Percentiles rank a stretch among this genome's conserved stretches.
phyloP scores from a whole-genome alignment of 2,797 vertebrate genomes.

The Enteromius afrohamiltoni region DNA sequence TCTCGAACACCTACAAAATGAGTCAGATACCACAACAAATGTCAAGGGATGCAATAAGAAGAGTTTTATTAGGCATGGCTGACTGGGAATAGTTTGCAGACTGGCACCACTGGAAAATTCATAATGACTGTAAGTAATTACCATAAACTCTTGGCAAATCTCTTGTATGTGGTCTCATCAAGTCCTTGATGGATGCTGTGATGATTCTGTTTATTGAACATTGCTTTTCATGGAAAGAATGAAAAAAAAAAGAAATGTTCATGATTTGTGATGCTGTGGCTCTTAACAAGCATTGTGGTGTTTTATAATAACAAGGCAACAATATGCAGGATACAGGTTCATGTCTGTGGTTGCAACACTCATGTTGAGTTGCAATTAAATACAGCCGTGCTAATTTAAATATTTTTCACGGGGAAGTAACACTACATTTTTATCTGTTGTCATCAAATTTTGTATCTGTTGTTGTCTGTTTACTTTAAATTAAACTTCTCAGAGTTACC shows the following conservation, averaged over 20 bases:
- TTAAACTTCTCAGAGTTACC: conserved; percentile 1
- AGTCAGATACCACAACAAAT: conserved; percentile 33
- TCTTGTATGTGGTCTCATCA: conserved; percentile 14
- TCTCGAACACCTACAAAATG: conserved; percentile 32
- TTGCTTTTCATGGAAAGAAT: not conserved
- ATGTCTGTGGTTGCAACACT: not conserved
- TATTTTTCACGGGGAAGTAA: conserved; percentile 27
- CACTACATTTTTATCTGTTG: conserved; percentile 21
- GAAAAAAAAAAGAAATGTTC: not conserved
- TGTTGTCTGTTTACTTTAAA: conserved; percentile 45
- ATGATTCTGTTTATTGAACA: conserved; percentile 12
- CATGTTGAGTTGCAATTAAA: conserved; percentile 6
- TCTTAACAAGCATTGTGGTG: not conserved
- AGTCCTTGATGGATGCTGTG: conserved; percentile 25
- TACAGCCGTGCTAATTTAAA: conserved; percentile 31
- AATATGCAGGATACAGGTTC: not conserved
- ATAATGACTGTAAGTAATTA: conserved; percentile 24
- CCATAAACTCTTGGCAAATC: conserved; percentile 32
- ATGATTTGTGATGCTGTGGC: not conserved
- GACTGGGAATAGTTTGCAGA: conserved; percentile 7
- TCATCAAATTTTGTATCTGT: conserved; percentile 3
- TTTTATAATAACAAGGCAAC: conserved; percentile 13
- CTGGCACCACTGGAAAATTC: not conserved
- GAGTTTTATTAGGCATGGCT: conserved; percentile 19
- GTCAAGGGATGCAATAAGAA: conserved; percentile 10